Evolutionary conservation across 2,888 invertebrate species (phyloP).

Genomic region (Clitarchus hookeri): DNA sequence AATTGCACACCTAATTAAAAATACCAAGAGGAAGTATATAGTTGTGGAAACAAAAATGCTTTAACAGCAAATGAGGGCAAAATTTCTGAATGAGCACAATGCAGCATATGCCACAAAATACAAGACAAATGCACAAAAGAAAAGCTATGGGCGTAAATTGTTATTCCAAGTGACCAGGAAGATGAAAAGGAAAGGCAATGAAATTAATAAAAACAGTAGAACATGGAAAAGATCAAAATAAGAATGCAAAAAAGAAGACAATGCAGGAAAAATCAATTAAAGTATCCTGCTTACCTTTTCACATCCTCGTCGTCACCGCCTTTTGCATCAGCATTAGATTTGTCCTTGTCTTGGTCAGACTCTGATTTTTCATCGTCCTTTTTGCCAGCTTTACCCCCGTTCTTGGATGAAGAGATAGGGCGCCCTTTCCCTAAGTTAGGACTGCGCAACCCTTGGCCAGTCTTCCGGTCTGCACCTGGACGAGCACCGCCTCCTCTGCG

Average conservation of each 20-base stretch:
- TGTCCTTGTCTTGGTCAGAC: constrained; percentile 31
- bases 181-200: background rate
- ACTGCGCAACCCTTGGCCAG: constrained; percentile 36
- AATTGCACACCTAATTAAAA: too few relatives aligned
- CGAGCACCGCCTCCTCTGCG: constrained; percentile 26
- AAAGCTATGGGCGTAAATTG: background rate
- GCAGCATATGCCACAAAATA: background rate
- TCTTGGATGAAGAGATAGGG: constrained; percentile 28
- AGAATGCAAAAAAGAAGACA: constrained; percentile 21
- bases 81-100: background rate
- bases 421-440: constrained; percentile 35
- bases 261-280: constrained; percentile 29
- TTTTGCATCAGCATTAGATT: constrained; percentile 31
- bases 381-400: constrained; percentile 31
- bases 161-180: background rate
- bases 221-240: background rate
- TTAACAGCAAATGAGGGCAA: too few relatives aligned
- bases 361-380: constrained; percentile 34
- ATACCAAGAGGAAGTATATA: too few relatives aligned
- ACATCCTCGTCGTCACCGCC: constrained; percentile 33
- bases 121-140: background rate
- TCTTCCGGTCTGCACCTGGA: constrained; percentile 32
- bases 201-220: background rate
- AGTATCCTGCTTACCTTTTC: constrained; percentile 35
- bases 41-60: too few relatives aligned